Base-by-base conservation (phyloP, 2,888 invertebrate genomes). In the Clistopyga incitator region DNA sequence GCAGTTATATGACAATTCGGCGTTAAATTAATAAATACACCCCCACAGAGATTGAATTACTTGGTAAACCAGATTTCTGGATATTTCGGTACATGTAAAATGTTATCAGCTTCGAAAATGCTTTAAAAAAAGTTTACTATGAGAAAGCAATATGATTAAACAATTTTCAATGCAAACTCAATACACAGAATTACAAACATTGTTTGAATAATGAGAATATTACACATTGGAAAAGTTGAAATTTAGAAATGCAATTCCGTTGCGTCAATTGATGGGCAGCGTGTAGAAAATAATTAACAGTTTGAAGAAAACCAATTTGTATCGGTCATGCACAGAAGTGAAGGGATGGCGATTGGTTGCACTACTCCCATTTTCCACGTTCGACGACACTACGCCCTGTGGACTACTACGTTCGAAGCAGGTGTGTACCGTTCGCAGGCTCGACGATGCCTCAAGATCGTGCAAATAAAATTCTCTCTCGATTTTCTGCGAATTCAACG, bases 391-490 rank as follows among this genome's bases (percentile, higher is more conserved):
- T n/a, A 6, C 25, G 13, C 59, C n/a, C 6, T n/a, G 8, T n/a
- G 34, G 29, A 34, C 34, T 18, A 34, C n/a, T n/a, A 61, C 59
- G 34, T 34, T 61, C 34, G 18, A n/a, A 6, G 0, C 10, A 61
- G 34, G 59, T 61, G n/a, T 34, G 34, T 10, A 34, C 29, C 59
- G 59, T 61, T 34, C 18, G 59, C 59, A n/a, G 29, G 59, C 29
- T 61, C 59, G 34, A 34, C n/a, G 42, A 65, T 20, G 42, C 13
- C 42, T 38, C 84, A 84, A 86, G 88, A 79, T 76, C 75, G 71
- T 71, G 89, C 88, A 89, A 90, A 91, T 92, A 92, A 91, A 91
- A 90, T 91, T 92, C 90, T 92, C 90, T 88, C 86, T 88, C 88
- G 89, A 90, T 92, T 90, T 89, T 88, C 84, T 84, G 68, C 67